Evolutionary conservation across 2,113 vertebrate species (phyloP), one percentile per base, ranked within the genome.

Genomic region (Xiphias gladius): DNA sequence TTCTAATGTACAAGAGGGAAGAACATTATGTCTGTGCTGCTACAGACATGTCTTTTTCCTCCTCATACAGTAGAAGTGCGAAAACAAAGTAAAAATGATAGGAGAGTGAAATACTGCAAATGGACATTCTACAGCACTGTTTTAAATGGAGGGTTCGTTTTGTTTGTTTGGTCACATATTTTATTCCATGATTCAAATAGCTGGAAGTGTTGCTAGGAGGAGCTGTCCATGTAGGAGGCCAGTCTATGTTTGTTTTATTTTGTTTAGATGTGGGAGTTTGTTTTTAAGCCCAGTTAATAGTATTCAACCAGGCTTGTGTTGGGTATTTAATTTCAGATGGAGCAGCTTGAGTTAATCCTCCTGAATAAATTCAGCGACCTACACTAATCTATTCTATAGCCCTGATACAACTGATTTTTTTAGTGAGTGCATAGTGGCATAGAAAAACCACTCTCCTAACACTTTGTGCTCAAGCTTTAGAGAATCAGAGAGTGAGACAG

Each of bases 11-110:
- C 50, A 35, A 57, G 13, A 79, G 68, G 63, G 30, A 65, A 50
- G 74, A 80, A 87, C 82, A 85, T 46, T 24, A 68, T 82, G 84
- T 83, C 59, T n/a, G 2, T 80, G 43, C 83, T 67, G 80, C 74
- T 77, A 7, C 26, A 85, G 64, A 46, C 11, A n/a, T 10, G 6
- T 22, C 9, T 22, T 43, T 43, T 43, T 43, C 1, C 52, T n/a
- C 52, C 22, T n/a, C 52, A n/a, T n/a, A 24, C n/a, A 24, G 1
- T 12, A 24, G 10, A 57, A 52, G 50, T n/a, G 20, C 50, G 2
- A 58, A 6, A 55, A 26, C 11, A 46, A 7, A 71, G 11, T 17
- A 35, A 10, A 24, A 10, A 39, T 48, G 1, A 61, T 14, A 2
- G 22, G 1, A 39, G 28, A 43, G n/a, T 1, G 9, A 57, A 67